Base-by-base conservation (phyloP, 2,888 invertebrate species). In the Schrankia costaestrigalis region DNA sequence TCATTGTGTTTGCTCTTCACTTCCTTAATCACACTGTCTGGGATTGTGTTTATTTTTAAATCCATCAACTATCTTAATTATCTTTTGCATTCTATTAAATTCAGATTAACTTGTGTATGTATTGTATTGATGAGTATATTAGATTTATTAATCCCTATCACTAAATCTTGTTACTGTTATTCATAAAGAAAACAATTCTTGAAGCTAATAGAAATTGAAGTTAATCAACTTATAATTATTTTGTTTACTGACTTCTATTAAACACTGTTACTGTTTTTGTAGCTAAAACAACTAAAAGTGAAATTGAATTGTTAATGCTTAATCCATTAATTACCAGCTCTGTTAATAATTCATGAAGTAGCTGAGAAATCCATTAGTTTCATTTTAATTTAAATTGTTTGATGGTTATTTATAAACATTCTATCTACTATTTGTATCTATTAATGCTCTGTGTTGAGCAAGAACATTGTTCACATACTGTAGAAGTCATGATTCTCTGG, bases 391-490 rank as follows among this genome's bases (percentile, higher is more conserved):
- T 50, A 53, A 69, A 76, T 75, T 73, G 66, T 70, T 78, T 69
- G 76, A 73, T 64, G 60, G 42, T 50, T 25, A 30, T 55, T 68
- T 71, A 54, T 58, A 63, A 64, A 64, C 57, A 64, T 68, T 64
- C 64, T 59, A 56, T 59, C 57, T 35, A 59, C 72, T 83, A 81
- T 81, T 83, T 79, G 66, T 63, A 76, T 74, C 71, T 57, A 59
- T 46, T 44, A 56, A 63, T 63, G 56, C 51, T 58, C 55, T 45
- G 53, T 55, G 60, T 71, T 68, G 64, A 64, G 68, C 71, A 70
- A 68, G 55, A 63, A 75, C 81, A 86, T 84, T 78, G 78, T 75
- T 74, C 73, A 75, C 83, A 86, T 87, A 75, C 73, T 81, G 57
- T 39, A 56, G 64, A 72, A 84, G 87, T 84, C 86, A 82, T 63